Conservation (phyloP, 2,888 invertebrate species). For the Megastigmus dorsalis region DNA sequence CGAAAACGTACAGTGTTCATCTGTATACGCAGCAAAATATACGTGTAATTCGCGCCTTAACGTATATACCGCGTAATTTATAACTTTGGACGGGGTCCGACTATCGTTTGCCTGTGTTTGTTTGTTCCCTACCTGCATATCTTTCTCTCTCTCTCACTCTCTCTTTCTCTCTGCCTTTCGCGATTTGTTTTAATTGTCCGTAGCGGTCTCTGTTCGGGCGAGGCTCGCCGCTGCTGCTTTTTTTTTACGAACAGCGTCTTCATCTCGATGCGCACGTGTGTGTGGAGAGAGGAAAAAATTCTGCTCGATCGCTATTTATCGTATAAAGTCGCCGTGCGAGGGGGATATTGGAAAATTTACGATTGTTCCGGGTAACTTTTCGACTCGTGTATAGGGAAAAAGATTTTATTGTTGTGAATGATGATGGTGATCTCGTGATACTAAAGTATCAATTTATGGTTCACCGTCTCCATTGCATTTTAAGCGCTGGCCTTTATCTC, state of each 20-base stretch:
- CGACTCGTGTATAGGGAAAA: too few relatives aligned
- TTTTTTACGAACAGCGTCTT: not conserved
- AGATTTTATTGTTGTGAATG: too few relatives aligned
- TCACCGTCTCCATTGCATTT: too few relatives aligned
- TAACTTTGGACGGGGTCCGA: constrained; percentile 25
- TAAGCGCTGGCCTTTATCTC: too few relatives aligned
- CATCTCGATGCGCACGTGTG: not conserved
- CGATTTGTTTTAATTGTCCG: constrained; percentile 30
- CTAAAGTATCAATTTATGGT: too few relatives aligned
- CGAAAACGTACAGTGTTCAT: constrained; percentile 32
- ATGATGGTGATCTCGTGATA: too few relatives aligned
- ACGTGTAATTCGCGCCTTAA: constrained; percentile 37
- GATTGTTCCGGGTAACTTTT: too few relatives aligned
- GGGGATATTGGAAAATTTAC: too few relatives aligned
- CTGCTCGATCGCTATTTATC: too few relatives aligned
- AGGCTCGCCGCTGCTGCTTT: not conserved
- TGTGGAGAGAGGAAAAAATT: not conserved
- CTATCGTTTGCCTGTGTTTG: not conserved
- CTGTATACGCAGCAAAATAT: not conserved
- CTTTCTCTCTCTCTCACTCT: not conserved
- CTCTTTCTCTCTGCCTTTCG: not conserved
- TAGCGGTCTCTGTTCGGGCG: too few relatives aligned
- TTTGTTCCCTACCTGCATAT: not conserved
- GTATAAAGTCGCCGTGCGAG: too few relatives aligned
- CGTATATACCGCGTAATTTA: constrained; percentile 25